Percentiles rank a stretch among this genome's conserved stretches.
phyloP scores from a whole-genome alignment of 1,140 invertebrate species.

The Chrysoperla carnea region DNA sequence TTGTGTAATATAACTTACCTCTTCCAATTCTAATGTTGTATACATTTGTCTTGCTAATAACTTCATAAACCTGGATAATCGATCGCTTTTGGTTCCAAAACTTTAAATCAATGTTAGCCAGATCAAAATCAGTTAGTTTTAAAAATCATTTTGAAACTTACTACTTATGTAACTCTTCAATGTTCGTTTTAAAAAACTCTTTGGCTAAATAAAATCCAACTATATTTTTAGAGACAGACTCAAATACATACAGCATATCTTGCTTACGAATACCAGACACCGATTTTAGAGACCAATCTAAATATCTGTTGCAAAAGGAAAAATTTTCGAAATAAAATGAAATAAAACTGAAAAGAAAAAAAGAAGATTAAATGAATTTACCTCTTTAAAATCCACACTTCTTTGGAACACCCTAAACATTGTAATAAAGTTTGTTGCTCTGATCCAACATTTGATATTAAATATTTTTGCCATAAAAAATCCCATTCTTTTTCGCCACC shows the following conservation, averaged over 20 bases:
- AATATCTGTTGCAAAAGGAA: too few relatives aligned
- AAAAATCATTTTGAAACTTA: too few relatives aligned
- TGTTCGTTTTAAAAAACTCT: conserved; percentile 38
- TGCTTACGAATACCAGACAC: conserved; percentile 46
- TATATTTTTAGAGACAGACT: conserved; percentile 29
- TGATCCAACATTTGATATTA: conserved; percentile 43
- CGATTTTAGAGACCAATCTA: conserved; percentile 41
- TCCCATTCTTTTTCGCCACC: conserved; percentile 63
- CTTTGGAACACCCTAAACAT: conserved; percentile 48
- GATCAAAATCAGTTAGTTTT: too few relatives aligned
- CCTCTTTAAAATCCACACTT: conserved; percentile 54
- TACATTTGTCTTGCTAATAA: conserved; percentile 26
- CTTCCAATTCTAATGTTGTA: conserved; percentile 21
- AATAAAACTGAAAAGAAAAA: too few relatives aligned
- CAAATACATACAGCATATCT: conserved; percentile 43
- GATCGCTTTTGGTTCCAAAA: conserved; percentile 21
- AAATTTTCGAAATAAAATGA: too few relatives aligned
- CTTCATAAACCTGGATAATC: conserved; percentile 21
- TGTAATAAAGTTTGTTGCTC: conserved; percentile 44
- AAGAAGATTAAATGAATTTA: too few relatives aligned
- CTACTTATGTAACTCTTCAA: conserved; percentile 36
- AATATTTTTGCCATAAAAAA: conserved; percentile 57
- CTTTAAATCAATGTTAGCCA: too few relatives aligned
- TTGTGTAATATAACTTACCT: conserved; percentile 14
- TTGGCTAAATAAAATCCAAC: conserved; percentile 42